These are phyloP conservation scores for Anthophora plumipes DNA, from an alignment of 2,888 invertebrate species.

Conservation along the genomic window DNA sequence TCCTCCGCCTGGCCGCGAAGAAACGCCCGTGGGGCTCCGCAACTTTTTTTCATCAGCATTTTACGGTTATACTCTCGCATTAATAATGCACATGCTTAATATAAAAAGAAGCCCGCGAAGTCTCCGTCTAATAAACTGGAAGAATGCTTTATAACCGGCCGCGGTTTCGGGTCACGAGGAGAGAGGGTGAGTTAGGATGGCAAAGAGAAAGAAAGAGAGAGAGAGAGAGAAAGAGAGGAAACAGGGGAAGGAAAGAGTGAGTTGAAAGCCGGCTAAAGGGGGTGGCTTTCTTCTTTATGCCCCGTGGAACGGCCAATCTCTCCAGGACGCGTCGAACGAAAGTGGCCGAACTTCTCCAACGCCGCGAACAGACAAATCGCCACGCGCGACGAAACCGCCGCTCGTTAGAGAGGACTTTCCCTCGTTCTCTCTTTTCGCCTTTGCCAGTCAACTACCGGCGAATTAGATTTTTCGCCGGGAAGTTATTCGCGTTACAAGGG, in stretches of 20 bases:
- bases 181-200: no score
- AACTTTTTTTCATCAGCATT: slow-evolving; percentile 79
- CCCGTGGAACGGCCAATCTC: slow-evolving; percentile 72
- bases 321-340: slow-evolving; percentile 72
- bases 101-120: slow-evolving; percentile 77
- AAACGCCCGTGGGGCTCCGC: slow-evolving; percentile 72
- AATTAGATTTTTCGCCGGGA: slow-evolving; percentile 34
- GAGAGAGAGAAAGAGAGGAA: no score
- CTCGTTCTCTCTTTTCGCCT: slow-evolving; percentile 17
- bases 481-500: background rate
- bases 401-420: slow-evolving; percentile 59
- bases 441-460: slow-evolving; percentile 2
- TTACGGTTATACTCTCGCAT: slow-evolving; percentile 77
- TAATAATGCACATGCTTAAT: slow-evolving; percentile 79
- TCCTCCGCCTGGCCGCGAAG: slow-evolving; percentile 44
- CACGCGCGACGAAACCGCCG: slow-evolving; percentile 48
- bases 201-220: slow-evolving; percentile 19
- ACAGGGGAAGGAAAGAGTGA: no score
- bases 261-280: slow-evolving; percentile 59
- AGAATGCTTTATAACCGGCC: slow-evolving; percentile 76
- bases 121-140: slow-evolving; percentile 77
- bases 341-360: slow-evolving; percentile 69
- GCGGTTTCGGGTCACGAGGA: slow-evolving; percentile 71
- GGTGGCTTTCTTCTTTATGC: slow-evolving; percentile 70
- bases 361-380: slow-evolving; percentile 62